phyloP scores from a whole-genome alignment of 2,888 invertebrate genomes.

The Polydrusus cervinus region DNA sequence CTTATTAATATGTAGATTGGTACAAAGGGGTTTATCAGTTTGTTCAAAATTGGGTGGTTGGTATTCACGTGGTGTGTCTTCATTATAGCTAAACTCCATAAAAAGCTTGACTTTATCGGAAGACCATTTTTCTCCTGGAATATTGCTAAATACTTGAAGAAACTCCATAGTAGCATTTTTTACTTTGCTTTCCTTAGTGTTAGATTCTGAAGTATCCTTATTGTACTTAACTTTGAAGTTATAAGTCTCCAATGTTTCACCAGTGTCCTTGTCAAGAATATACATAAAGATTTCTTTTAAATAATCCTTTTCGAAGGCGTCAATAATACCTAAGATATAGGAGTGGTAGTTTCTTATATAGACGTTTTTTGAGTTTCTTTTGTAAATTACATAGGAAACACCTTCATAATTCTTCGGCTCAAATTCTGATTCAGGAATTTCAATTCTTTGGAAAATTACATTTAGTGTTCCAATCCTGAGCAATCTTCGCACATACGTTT shows the following conservation, averaged over 20 bases:
- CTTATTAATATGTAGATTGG: background rate
- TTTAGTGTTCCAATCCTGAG: conserved; percentile 42
- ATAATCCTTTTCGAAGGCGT: conserved; percentile 51
- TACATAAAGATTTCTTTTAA: conserved; percentile 43
- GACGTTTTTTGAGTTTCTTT: conserved; percentile 35
- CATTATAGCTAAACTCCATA: conserved; percentile 29
- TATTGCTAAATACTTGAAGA: conserved; percentile 12
- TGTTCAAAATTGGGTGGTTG: conserved; percentile 37
- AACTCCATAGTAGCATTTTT: conserved; percentile 32
- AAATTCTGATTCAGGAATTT: conserved; percentile 41
- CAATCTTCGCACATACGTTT: conserved; percentile 37
- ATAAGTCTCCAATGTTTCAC: conserved; percentile 29
- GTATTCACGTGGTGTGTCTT: conserved; percentile 31
- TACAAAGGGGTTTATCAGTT: background rate
- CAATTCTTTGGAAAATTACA: conserved; percentile 39
- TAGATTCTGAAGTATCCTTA: conserved; percentile 19
- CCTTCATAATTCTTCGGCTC: conserved; percentile 27
- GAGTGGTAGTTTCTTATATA: conserved; percentile 38
- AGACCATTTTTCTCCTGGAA: conserved; percentile 29
- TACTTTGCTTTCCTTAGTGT: background rate
- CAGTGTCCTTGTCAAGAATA: conserved; percentile 17
- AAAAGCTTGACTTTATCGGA: background rate
- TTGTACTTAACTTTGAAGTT: conserved; percentile 39
- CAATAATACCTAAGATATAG: conserved; percentile 32
- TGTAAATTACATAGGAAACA: conserved; percentile 34